A percentile compares a stretch with the other conserved stretches of the same genome.
These are phyloP conservation scores for Xylophagus ater DNA, from an alignment of 2,888 invertebrate species.

Conservation along the genomic window DNA sequence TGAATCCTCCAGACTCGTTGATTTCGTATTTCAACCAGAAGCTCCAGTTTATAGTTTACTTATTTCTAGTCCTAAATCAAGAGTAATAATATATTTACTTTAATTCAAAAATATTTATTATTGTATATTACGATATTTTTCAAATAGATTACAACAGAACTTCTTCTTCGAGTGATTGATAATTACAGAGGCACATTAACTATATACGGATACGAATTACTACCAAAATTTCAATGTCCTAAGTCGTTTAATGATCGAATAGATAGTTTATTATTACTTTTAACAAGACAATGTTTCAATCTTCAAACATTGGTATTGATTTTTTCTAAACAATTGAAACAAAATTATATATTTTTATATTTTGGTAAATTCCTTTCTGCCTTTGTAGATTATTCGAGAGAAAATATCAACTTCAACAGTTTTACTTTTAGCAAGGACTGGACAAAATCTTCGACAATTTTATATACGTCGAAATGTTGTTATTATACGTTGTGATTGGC, in stretches of 20 bases:
- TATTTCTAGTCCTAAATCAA: conserved; percentile 51
- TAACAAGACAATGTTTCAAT: conserved; percentile 55
- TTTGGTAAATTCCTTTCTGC: background rate
- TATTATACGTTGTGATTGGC: conserved; percentile 59
- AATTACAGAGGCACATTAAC: conserved; percentile 50
- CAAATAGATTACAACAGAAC: conserved; percentile 39
- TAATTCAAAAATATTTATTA: conserved; percentile 2
- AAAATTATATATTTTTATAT: background rate
- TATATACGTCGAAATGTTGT: conserved; percentile 61
- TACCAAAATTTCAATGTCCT: conserved; percentile 55
- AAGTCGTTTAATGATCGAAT: conserved; percentile 58
- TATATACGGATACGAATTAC: conserved; percentile 54
- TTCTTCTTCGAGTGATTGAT: conserved; percentile 47
- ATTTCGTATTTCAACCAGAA: conserved; percentile 54
- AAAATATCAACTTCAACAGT: conserved; percentile 67
- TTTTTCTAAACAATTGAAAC: background rate
- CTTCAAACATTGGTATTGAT: conserved; percentile 53
- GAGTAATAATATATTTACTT: conserved; percentile 34
- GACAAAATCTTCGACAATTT: conserved; percentile 49
- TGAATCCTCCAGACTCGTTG: conserved; percentile 47
- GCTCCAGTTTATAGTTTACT: conserved; percentile 58
- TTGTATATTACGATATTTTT: background rate
- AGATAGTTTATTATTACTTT: conserved; percentile 54
- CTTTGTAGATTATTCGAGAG: conserved; percentile 54
- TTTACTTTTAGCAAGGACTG: conserved; percentile 54